A percentile compares a stretch with the other conserved stretches of the same genome.
Evolutionary conservation across 2,888 invertebrate genomes (phyloP).

Genomic region (Eupithecia subumbrata): DNA sequence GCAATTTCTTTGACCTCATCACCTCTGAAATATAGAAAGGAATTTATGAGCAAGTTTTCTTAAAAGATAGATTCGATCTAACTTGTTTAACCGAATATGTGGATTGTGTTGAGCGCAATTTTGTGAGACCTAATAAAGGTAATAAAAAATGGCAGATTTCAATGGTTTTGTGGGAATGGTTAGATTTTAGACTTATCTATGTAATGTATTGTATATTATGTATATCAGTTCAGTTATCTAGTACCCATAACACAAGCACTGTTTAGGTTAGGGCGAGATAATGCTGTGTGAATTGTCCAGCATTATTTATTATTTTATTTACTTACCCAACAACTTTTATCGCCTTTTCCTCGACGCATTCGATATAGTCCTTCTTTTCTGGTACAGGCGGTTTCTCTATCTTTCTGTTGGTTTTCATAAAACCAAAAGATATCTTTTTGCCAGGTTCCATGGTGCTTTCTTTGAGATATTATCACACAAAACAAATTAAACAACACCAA

Average conservation of each 20-base stretch:
- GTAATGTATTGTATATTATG: too few species aligned
- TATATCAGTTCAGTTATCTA: too few species aligned
- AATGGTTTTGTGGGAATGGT: not conserved
- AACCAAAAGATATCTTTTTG: constrained; percentile 92
- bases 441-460: constrained; percentile 84
- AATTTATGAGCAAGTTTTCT: not conserved
- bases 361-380: constrained; percentile 87
- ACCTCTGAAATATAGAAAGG: constrained; percentile 69
- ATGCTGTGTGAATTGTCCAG: too few species aligned
- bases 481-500: not conserved
- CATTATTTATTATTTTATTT: too few species aligned
- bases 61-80: not conserved
- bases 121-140: not conserved
- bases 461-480: constrained; percentile 15
- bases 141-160: not conserved
- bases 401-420: constrained; percentile 86
- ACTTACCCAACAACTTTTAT: constrained; percentile 91
- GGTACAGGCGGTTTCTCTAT: constrained; percentile 67
- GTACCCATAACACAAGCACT: too few species aligned
- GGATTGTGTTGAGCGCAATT: not conserved
- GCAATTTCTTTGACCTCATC: constrained; percentile 78
- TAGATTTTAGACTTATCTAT: constrained; percentile 57
- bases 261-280: too few species aligned
- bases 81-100: not conserved
- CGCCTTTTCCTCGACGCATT: constrained; percentile 90